phyloP scores from a whole-genome alignment of 2,888 invertebrate genomes.

The Cryptocheilus praepositus region DNA sequence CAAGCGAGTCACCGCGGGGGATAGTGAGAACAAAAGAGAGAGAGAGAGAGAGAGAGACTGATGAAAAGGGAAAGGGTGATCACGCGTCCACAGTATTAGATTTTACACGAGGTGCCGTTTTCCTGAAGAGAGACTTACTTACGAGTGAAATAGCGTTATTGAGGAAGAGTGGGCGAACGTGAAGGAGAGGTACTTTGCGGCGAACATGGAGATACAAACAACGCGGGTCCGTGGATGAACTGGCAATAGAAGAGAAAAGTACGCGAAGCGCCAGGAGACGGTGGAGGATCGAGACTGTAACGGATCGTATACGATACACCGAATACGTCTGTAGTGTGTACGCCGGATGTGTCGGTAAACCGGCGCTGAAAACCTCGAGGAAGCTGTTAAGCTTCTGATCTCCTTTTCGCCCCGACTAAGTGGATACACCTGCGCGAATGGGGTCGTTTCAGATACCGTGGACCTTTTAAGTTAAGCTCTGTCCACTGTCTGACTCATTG shows the following conservation, averaged over 20 bases:
- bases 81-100: slow-evolving; percentile 52
- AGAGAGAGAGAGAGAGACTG: not conserved
- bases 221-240: not conserved
- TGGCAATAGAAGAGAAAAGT: not conserved
- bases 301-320: too few relatives aligned
- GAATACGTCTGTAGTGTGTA: too few relatives aligned
- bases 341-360: slow-evolving; percentile 39
- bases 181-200: slow-evolving; percentile 28
- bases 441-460: slow-evolving; percentile 55
- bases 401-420: slow-evolving; percentile 53
- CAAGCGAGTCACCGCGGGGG: too few relatives aligned
- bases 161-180: slow-evolving; percentile 11
- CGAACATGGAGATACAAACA: slow-evolving; percentile 5
- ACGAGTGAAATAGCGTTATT: slow-evolving; percentile 50
- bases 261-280: not conserved
- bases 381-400: slow-evolving; percentile 57
- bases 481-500: slow-evolving; percentile 49
- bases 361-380: slow-evolving; percentile 51
- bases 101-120: slow-evolving; percentile 52
- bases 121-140: slow-evolving; percentile 23
- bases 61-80: slow-evolving; percentile 13
- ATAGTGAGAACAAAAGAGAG: too few relatives aligned
- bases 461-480: slow-evolving; percentile 58
- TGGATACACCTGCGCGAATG: slow-evolving; percentile 56
- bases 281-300: not conserved